Base-by-base conservation (phyloP, 2,888 invertebrate genomes). In the Xestia ashworthii region DNA sequence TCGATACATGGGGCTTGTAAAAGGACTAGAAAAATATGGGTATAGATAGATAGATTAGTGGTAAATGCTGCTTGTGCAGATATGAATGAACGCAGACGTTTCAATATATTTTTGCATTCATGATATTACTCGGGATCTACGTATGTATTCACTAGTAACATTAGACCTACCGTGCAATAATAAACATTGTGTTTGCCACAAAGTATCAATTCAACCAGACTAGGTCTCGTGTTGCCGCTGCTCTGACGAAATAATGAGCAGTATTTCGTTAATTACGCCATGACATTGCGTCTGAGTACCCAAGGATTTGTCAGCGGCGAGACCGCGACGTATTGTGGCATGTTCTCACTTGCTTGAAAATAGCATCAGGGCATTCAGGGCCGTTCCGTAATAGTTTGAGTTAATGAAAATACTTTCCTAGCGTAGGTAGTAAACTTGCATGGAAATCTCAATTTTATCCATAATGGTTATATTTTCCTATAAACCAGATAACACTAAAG, bases 131-230 rank as follows among this genome's bases (percentile, higher is more conserved):
- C 3, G 44, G 16, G 8, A 55, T 44, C 53, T 46, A 50, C 67
- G 50, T 25, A 53, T 68, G 22, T 68, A 19, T 48, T 48, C 25
- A 73, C 70, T 69, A 64, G 75, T 81, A 83, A 87, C 76, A 67
- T 50, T 44, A 87, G n/a, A n/a, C n/a, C n/a, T 66, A 74, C 62
- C 16, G 32, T 50, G 69, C 62, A 87, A 73, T 74, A 84, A 67
- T 73, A 74, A 86, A 84, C 85, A 74, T 75, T 68, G 78, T 65
- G 74, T 81, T 82, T 67, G 77, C 82, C 82, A 76, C 87, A 85
- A 82, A 80, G 87, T 81, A 81, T 86, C 78, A 38, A 78, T 81
- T 83, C 67, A 65, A 86, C 67, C 64, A 67, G 62, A 60, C 71
- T n/a, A 9, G 22, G 55, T 76, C 69, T 81, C 64, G 55, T 58